Conservation (phyloP, 2,797 vertebrate species). For the Eremophila alpestris region DNA sequence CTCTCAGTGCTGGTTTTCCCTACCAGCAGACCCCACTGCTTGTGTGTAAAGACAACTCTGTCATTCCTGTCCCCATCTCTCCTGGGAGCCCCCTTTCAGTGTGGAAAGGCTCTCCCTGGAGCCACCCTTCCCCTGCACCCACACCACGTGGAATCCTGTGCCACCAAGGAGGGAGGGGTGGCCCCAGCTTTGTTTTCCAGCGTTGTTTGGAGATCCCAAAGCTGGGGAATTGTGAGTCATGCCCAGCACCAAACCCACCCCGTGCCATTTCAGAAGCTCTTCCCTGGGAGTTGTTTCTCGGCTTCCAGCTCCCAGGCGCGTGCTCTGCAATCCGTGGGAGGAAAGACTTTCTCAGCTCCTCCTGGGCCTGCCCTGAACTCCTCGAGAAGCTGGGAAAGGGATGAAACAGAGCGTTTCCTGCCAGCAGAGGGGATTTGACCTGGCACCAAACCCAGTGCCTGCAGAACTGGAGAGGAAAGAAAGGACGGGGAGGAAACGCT, state of each 20-base stretch:
- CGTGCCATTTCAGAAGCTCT: background rate
- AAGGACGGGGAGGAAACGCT: background rate
- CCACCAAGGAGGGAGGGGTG: background rate
- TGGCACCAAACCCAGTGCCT: background rate
- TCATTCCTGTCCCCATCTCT: no score
- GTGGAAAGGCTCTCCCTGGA: accelerated
- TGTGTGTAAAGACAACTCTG: no score
- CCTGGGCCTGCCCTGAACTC: background rate
- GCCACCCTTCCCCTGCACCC: background rate
- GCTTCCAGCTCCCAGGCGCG: background rate
- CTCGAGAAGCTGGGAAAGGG: background rate
- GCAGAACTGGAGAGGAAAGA: background rate
- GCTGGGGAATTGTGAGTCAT: background rate
- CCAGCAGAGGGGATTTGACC: background rate
- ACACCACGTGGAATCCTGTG: background rate
- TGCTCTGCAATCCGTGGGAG: background rate
- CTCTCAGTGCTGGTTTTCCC: no score
- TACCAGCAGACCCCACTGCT: no score
- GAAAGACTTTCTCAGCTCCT: conserved; percentile 4
- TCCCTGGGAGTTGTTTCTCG: background rate
- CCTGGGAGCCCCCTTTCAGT: no score
- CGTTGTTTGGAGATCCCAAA: background rate
- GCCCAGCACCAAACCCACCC: background rate
- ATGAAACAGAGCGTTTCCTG: background rate
- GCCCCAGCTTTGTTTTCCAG: background rate